phyloP scores from a whole-genome alignment of 2,113 vertebrate species.

The Nannospalax galili region DNA sequence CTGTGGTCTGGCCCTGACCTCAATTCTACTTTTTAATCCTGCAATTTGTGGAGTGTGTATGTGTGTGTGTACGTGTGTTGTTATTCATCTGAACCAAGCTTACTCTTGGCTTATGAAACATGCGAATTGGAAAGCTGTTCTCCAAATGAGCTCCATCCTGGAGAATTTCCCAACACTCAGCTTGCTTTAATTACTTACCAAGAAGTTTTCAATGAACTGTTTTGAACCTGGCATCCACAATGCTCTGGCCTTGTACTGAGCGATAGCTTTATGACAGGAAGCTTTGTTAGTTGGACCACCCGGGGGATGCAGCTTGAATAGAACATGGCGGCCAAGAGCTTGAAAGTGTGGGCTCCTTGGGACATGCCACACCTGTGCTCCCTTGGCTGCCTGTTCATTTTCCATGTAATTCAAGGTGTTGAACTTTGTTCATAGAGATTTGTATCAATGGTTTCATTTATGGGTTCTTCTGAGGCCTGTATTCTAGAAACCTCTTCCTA shows the following conservation, averaged over 20 bases:
- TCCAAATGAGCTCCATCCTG: constrained; percentile 75
- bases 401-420: constrained; percentile 70
- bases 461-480: not conserved
- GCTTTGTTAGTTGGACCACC: constrained; percentile 79
- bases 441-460: constrained; percentile 54
- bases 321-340: constrained; percentile 39
- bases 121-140: constrained; percentile 70
- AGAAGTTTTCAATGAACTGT: constrained; percentile 81
- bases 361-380: constrained; percentile 62
- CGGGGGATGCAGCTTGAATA: constrained; percentile 39
- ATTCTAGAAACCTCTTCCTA: not conserved
- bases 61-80: constrained; percentile 3
- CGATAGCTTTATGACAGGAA: constrained; percentile 79
- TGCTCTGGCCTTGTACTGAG: constrained; percentile 65
- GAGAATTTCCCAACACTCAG: constrained; percentile 77
- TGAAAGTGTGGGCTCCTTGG: constrained; percentile 50
- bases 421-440: constrained; percentile 44
- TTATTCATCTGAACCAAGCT: constrained; percentile 62
- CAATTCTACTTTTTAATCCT: constrained; percentile 62
- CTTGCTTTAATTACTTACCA: constrained; percentile 81
- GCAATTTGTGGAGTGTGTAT: constrained; percentile 28
- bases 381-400: constrained; percentile 52
- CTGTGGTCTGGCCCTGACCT: constrained; percentile 62
- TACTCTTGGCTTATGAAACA: constrained; percentile 69
- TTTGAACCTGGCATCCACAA: constrained; percentile 80